phyloP scores from a whole-genome alignment of 2,888 invertebrate genomes.

The Phyllotreta striolata region DNA sequence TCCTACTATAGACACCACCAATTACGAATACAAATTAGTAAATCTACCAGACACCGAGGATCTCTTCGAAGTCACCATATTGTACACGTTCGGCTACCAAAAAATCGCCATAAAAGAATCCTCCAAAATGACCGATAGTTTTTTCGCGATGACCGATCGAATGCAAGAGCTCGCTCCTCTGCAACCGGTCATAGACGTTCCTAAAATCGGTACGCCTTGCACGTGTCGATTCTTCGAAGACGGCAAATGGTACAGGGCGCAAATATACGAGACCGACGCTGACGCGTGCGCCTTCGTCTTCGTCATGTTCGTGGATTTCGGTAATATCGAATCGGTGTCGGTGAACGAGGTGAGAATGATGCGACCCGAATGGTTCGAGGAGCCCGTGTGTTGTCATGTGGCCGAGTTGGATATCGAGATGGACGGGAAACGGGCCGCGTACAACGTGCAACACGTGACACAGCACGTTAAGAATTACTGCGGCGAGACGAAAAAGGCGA shows the following conservation, averaged over 20 bases:
- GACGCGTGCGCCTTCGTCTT: conserved; percentile 60
- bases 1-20: conserved; percentile 29
- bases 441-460: conserved; percentile 36
- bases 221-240: conserved; percentile 70
- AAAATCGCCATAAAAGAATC: conserved; percentile 47
- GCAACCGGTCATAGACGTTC: conserved; percentile 61
- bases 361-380: conserved; percentile 61
- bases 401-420: conserved; percentile 60
- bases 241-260: conserved; percentile 75
- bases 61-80: conserved; percentile 55
- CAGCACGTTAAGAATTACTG: conserved; percentile 45
- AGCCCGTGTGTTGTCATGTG: conserved; percentile 65
- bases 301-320: conserved; percentile 79
- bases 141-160: conserved; percentile 64
- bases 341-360: conserved; percentile 63
- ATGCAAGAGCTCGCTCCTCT: conserved; percentile 62
- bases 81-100: conserved; percentile 52
- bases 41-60: conserved; percentile 25
- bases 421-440: conserved; percentile 19
- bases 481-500: conserved; percentile 41
- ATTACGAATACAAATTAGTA: conserved; percentile 27
- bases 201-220: conserved; percentile 67
- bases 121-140: conserved; percentile 42
- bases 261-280: conserved; percentile 65
- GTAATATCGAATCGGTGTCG: conserved; percentile 68